phyloP scores from a whole-genome alignment of 2,888 invertebrate species.

The Eupithecia exiguata region DNA sequence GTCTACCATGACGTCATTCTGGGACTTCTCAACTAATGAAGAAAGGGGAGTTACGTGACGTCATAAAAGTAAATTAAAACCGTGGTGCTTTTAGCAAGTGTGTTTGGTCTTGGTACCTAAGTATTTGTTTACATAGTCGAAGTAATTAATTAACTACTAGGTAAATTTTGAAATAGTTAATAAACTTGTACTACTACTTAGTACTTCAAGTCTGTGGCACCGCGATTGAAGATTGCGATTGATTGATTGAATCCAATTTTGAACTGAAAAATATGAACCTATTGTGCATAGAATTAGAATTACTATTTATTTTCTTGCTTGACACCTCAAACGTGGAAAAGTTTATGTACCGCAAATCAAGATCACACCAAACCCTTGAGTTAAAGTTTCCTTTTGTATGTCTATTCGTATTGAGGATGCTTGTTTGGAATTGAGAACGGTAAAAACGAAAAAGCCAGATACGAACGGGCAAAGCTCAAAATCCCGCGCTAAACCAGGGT shows the following conservation, averaged over 20 bases:
- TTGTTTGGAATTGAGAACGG: conserved; percentile 43
- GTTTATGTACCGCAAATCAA: neutral
- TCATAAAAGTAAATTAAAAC: conserved; percentile 9
- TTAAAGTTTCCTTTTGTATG: conserved; percentile 36
- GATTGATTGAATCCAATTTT: neutral
- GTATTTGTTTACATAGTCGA: conserved; percentile 1
- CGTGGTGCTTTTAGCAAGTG: neutral
- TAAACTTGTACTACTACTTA: neutral
- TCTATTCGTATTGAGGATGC: conserved; percentile 33
- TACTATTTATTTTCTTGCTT: too few relatives aligned
- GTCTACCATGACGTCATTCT: neutral
- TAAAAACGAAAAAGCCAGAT: conserved; percentile 46
- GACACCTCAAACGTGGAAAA: neutral
- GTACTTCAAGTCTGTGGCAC: neutral
- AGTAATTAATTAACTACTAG: neutral
- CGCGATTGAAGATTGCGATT: too few relatives aligned
- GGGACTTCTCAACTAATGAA: conserved; percentile 7
- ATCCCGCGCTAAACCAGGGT: conserved; percentile 47
- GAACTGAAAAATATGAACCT: neutral
- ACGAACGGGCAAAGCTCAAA: conserved; percentile 46
- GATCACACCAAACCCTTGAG: conserved; percentile 23
- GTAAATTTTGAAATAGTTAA: neutral
- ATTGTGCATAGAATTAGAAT: neutral
- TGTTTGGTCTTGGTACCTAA: neutral
- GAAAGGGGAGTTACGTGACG: conserved; percentile 1